phyloP scores from a whole-genome alignment of 1,140 invertebrate species.

The Heterodera schachtii region DNA sequence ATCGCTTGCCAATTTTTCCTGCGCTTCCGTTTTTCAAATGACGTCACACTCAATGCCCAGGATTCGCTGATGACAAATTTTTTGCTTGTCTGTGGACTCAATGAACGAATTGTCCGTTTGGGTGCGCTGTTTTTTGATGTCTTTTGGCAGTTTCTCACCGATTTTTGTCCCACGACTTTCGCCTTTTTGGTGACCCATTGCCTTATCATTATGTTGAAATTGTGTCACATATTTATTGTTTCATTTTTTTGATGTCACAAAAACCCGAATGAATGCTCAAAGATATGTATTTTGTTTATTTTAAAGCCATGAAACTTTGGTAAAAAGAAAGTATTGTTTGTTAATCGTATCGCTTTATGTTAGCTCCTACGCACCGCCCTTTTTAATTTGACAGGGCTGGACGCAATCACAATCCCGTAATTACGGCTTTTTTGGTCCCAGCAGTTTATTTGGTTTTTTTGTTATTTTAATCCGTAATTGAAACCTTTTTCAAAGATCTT shows the following conservation, averaged over 20 bases:
- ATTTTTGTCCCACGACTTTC: slow-evolving; percentile 12
- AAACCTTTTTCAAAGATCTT: too few relatives aligned
- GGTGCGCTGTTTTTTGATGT: slow-evolving; percentile 25
- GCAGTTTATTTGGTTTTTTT: too few relatives aligned
- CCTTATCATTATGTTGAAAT: not conserved
- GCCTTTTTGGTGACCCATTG: slow-evolving; percentile 11
- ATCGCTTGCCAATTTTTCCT: not conserved
- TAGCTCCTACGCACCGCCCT: too few relatives aligned
- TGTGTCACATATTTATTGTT: not conserved
- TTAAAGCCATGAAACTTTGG: too few relatives aligned
- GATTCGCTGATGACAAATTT: slow-evolving; percentile 32
- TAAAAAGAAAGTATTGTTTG: too few relatives aligned
- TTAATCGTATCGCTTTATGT: too few relatives aligned
- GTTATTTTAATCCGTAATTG: too few relatives aligned
- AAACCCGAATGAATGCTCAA: not conserved
- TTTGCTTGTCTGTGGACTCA: slow-evolving; percentile 37
- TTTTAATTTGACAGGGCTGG: too few relatives aligned
- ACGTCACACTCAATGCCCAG: not conserved
- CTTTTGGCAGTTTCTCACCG: slow-evolving; percentile 23
- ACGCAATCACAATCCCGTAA: too few relatives aligned
- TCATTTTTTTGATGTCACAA: not conserved
- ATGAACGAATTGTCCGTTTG: slow-evolving; percentile 32
- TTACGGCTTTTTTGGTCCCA: too few relatives aligned
- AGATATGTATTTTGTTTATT: too few relatives aligned
- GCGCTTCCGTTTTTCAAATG: not conserved